Conservation (phyloP, 2,797 vertebrate species). For the Micrastur ruficollis region DNA sequence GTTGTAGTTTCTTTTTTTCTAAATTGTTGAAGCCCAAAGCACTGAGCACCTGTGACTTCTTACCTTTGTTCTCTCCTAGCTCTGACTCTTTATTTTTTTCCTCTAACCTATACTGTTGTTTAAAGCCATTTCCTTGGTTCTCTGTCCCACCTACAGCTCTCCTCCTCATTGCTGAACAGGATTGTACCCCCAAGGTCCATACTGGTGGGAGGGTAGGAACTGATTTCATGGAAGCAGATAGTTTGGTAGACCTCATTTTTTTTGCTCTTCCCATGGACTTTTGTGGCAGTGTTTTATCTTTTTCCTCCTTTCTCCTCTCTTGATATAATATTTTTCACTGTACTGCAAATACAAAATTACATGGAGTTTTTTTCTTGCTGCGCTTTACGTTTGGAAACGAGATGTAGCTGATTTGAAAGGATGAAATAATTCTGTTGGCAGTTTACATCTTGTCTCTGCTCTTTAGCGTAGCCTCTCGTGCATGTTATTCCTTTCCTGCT, state of each 20-base stretch:
- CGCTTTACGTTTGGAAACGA: background rate
- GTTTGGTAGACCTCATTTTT: background rate
- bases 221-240: background rate
- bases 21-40: background rate
- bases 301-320: background rate
- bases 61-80: background rate
- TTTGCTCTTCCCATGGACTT: background rate
- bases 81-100: background rate
- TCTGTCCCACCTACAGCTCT: background rate
- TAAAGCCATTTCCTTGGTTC: background rate
- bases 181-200: background rate
- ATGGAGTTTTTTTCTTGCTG: background rate
- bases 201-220: background rate
- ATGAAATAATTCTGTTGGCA: slow-evolving; percentile 32
- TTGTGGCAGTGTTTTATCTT: background rate
- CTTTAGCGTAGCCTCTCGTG: fast-evolving
- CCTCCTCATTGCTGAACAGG: background rate
- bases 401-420: background rate
- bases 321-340: background rate
- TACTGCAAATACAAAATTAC: background rate
- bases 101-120: background rate
- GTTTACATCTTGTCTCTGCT: background rate
- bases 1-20: background rate
- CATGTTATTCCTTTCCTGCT: background rate
- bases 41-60: background rate